phyloP scores from a whole-genome alignment of 2,797 vertebrate species.

The Numenius phaeopus region DNA sequence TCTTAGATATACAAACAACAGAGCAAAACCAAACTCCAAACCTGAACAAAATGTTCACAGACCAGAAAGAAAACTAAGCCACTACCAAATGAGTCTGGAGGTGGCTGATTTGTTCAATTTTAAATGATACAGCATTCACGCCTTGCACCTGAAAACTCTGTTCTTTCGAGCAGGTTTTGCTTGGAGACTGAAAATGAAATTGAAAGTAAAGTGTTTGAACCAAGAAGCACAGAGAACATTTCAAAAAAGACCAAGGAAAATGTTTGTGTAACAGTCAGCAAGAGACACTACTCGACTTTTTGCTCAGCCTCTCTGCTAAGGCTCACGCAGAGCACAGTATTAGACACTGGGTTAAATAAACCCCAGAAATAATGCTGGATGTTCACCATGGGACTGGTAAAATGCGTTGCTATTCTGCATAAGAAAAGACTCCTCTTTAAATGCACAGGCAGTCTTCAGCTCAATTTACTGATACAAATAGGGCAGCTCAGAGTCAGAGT shows the following conservation, averaged over 20 bases:
- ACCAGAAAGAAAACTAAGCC: background rate
- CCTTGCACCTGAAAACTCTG: background rate
- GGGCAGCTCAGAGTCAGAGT: conserved; percentile 44
- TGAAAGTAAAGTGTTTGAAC: background rate
- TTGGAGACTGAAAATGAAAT: background rate
- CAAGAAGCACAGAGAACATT: background rate
- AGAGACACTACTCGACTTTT: background rate
- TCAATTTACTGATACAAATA: conserved; percentile 51
- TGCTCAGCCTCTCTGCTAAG: background rate
- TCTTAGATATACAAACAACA: background rate
- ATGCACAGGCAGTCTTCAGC: background rate
- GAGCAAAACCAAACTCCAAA: background rate
- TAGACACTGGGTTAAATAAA: conserved; percentile 9
- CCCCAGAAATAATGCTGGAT: background rate
- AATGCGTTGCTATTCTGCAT: background rate
- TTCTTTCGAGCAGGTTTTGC: background rate
- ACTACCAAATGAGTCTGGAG: background rate
- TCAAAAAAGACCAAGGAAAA: background rate
- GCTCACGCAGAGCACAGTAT: background rate
- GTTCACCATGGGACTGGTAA: background rate
- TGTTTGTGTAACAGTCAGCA: background rate
- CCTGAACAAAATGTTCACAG: background rate
- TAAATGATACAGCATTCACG: background rate
- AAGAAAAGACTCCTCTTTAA: conserved; percentile 28
- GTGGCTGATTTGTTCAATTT: background rate